Evolutionary conservation across 1,140 invertebrate genomes (phyloP).

Genomic region (Calephelis nemesis): DNA sequence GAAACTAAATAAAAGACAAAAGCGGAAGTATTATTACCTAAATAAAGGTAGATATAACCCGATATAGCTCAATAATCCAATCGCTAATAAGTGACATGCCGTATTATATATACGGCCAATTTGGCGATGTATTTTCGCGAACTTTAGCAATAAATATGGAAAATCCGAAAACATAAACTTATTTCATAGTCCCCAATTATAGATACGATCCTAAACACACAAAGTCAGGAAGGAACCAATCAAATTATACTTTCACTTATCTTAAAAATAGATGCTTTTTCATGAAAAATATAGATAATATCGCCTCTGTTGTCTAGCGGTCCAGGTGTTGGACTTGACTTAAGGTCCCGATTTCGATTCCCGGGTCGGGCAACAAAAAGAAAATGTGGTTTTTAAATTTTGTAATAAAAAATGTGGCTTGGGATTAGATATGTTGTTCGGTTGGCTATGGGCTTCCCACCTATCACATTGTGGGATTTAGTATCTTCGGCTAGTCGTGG

Average conservation of each 20-base stretch:
- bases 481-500: too few relatives aligned
- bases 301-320: too few relatives aligned
- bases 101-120: not conserved
- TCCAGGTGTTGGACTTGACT: too few relatives aligned
- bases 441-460: too few relatives aligned
- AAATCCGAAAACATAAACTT: conserved; percentile 8
- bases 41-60: not conserved
- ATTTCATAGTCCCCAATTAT: conserved; percentile 1
- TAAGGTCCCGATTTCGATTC: too few relatives aligned
- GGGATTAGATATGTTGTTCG: too few relatives aligned
- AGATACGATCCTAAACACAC: conserved; percentile 19
- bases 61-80: conserved; percentile 26
- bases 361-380: too few relatives aligned
- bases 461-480: too few relatives aligned
- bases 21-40: not conserved
- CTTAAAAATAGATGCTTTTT: not conserved
- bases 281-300: too few relatives aligned
- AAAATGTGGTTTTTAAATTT: too few relatives aligned
- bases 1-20: too few relatives aligned
- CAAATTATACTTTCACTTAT: not conserved
- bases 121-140: not conserved
- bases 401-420: too few relatives aligned
- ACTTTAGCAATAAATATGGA: conserved; percentile 7
- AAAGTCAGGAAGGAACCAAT: not conserved
- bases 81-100: conserved; percentile 10